Conservation (phyloP, 1,140 invertebrate species). For the Ephestia elutella region DNA sequence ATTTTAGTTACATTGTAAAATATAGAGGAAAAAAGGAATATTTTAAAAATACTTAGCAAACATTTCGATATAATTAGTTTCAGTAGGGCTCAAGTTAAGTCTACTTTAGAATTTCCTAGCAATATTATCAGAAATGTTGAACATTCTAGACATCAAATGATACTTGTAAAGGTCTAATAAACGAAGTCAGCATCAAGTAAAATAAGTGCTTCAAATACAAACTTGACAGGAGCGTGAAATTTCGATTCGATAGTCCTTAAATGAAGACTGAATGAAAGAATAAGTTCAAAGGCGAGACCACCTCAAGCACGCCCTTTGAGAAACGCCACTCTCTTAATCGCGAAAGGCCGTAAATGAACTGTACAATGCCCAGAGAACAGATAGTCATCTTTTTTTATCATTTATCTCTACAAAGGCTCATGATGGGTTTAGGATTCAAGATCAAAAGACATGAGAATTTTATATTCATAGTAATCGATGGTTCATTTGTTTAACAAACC, state of each 20-base stretch:
- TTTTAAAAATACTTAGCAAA: no score
- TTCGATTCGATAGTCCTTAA: background rate
- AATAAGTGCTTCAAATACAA: background rate
- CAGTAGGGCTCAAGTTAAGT: no score
- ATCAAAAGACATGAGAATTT: no score
- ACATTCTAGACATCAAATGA: background rate
- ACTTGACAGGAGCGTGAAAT: background rate
- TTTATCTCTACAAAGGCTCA: no score
- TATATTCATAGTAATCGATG: no score
- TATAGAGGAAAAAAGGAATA: no score
- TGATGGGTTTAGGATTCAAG: no score
- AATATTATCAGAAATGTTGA: background rate
- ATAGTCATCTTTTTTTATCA: background rate
- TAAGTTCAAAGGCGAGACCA: conserved; percentile 1
- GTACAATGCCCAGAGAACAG: background rate
- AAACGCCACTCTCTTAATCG: conserved; percentile 1
- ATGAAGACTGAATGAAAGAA: conserved; percentile 2
- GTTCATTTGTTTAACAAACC: no score
- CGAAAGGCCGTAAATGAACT: background rate
- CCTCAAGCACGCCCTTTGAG: background rate
- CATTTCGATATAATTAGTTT: no score
- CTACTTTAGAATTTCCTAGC: no score
- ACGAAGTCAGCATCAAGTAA: background rate
- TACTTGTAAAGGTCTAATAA: background rate
- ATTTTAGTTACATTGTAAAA: no score